These are phyloP conservation scores for Hypolimnas misippus DNA, from an alignment of 2,888 invertebrate genomes.

Conservation along the genomic window DNA sequence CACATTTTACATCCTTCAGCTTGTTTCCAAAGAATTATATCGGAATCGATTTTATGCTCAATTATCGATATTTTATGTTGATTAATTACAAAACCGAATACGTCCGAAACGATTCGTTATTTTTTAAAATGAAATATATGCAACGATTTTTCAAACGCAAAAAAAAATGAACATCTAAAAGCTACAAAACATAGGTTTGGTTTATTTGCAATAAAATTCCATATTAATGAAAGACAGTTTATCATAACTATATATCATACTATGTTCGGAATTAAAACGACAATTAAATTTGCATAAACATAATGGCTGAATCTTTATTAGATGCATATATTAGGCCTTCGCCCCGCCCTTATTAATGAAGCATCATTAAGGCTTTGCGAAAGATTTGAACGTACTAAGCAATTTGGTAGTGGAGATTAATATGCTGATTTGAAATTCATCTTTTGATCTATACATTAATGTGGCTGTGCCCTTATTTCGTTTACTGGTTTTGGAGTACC, in stretches of 20 bases:
- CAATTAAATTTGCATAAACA: conserved; percentile 18
- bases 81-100: too few species aligned
- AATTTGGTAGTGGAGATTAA: conserved; percentile 5
- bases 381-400: conserved; percentile 10
- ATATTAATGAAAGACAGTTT: conserved; percentile 12
- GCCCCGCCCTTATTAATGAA: conserved; percentile 28
- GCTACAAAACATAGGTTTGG: not conserved
- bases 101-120: not conserved
- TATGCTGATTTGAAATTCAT: conserved; percentile 3
- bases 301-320: conserved; percentile 17
- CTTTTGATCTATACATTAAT: not conserved
- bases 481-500: too few species aligned
- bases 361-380: conserved; percentile 23
- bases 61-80: conserved; percentile 6
- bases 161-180: not conserved
- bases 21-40: not conserved
- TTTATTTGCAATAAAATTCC: conserved; percentile 1
- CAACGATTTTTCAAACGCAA: too few species aligned
- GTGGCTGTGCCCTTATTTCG: not conserved
- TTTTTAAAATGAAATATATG: not conserved
- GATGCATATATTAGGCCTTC: conserved; percentile 26
- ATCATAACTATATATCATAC: conserved; percentile 11
- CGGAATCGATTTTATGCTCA: conserved; percentile 6
- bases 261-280: conserved; percentile 11
- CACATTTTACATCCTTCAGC: not conserved